These are phyloP conservation scores for Hyles euphorbiae DNA, from an alignment of 1,140 invertebrate genomes.

Conservation along the genomic window DNA sequence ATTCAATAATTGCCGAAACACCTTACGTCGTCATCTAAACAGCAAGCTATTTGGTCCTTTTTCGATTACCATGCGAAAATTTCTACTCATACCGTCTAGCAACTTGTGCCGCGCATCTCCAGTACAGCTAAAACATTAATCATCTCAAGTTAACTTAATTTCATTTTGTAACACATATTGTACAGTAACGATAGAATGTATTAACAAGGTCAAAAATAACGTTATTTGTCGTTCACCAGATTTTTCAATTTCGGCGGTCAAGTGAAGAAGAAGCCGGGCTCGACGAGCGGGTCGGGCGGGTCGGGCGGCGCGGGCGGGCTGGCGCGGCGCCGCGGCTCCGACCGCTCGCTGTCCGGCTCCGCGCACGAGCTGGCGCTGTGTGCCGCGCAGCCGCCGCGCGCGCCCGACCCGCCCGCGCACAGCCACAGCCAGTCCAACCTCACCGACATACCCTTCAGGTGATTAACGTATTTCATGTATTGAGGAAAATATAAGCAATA, in stretches of 20 bases:
- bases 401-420: conserved; percentile 84
- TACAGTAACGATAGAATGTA: too few species aligned
- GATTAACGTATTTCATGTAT: not conserved
- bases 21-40: too few species aligned
- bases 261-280: conserved; percentile 83
- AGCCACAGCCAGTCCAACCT: conserved; percentile 56
- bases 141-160: too few species aligned
- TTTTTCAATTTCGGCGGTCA: conserved; percentile 93
- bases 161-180: too few species aligned
- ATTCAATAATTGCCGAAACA: too few species aligned
- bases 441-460: conserved; percentile 53
- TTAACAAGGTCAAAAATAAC: too few species aligned
- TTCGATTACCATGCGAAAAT: too few species aligned
- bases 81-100: too few species aligned
- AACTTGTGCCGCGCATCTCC: too few species aligned
- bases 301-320: conserved; percentile 41
- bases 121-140: too few species aligned
- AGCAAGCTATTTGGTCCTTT: too few species aligned
- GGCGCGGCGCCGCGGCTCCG: conserved; percentile 82
- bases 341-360: conserved; percentile 87
- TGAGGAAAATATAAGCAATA: too few species aligned
- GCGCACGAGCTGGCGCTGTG: conserved; percentile 86
- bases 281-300: conserved; percentile 52
- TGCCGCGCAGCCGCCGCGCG: conserved; percentile 75
- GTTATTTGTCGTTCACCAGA: conserved; percentile 57